These are phyloP conservation scores for Trichogramma pretiosum DNA, from an alignment of 1,140 invertebrate genomes.

Conservation along the genomic window DNA sequence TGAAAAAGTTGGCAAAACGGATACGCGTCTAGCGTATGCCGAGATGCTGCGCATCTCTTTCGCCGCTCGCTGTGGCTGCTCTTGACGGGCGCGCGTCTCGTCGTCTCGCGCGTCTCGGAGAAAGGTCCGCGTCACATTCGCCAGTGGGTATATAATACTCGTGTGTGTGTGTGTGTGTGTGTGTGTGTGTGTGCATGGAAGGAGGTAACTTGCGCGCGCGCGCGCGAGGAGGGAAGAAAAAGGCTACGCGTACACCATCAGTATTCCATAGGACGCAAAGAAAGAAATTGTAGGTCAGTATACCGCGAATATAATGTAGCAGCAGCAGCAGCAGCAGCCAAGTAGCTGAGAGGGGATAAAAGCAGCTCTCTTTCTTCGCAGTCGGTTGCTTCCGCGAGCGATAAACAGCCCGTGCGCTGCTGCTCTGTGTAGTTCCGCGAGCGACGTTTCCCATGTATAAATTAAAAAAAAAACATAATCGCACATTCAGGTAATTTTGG, in stretches of 20 bases:
- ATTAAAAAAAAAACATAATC: too few species aligned
- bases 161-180: not conserved
- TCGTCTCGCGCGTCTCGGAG: not conserved
- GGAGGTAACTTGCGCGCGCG: not conserved
- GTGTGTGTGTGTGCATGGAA: not conserved
- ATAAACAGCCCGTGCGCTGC: not conserved
- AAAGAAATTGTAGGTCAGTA: slow-evolving; percentile 48
- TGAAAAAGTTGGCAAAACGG: too few species aligned
- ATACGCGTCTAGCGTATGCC: too few species aligned
- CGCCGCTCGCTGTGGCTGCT: not conserved
- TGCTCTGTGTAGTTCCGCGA: slow-evolving; percentile 38
- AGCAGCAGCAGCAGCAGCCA: too few species aligned
- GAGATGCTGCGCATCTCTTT: not conserved
- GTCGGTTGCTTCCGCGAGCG: slow-evolving; percentile 9
- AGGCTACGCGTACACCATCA: not conserved
- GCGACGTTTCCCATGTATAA: slow-evolving; percentile 30
- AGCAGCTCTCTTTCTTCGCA: slow-evolving; percentile 1
- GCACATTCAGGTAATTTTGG: too few species aligned
- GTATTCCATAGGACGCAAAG: too few species aligned
- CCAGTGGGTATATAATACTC: too few species aligned
- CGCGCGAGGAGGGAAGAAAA: slow-evolving; percentile 17
- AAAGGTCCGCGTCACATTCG: slow-evolving; percentile 7
- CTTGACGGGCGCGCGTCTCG: too few species aligned
- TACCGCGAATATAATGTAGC: slow-evolving; percentile 37
- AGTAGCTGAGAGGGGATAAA: slow-evolving; percentile 5